phyloP scores from a whole-genome alignment of 1,140 invertebrate genomes.

The Lordiphosa stackelbergi region DNA sequence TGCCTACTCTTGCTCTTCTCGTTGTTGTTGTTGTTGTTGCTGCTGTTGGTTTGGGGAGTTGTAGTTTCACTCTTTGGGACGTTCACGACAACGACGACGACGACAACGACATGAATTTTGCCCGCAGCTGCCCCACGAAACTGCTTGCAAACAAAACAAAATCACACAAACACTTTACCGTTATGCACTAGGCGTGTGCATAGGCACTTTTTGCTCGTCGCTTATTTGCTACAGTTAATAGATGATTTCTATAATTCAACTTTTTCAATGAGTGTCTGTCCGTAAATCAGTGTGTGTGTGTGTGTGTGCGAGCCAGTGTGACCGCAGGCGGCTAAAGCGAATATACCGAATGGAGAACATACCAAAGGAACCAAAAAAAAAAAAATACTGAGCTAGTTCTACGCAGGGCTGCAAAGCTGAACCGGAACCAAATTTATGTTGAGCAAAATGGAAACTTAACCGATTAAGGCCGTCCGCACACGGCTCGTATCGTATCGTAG shows the following conservation, averaged over 20 bases:
- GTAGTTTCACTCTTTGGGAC: constrained; percentile 58
- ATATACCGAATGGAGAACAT: too few species aligned
- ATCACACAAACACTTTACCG: constrained; percentile 24
- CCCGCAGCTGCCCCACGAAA: constrained; percentile 18
- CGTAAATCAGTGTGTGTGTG: too few species aligned
- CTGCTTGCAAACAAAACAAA: constrained; percentile 29
- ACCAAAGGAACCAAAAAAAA: too few species aligned
- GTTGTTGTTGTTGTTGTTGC: constrained; percentile 40
- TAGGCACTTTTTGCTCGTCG: constrained; percentile 46
- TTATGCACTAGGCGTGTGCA: constrained; percentile 35
- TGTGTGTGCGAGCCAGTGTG: too few species aligned
- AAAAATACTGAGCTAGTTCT: too few species aligned
- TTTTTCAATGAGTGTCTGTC: constrained; percentile 53
- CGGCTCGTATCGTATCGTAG: too few species aligned
- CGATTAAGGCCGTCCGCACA: too few species aligned
- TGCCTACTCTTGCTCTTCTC: constrained; percentile 27
- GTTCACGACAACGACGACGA: constrained; percentile 14
- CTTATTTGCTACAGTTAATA: constrained; percentile 33
- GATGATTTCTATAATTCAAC: constrained; percentile 40
- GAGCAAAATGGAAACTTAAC: too few species aligned
- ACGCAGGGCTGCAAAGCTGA: too few species aligned
- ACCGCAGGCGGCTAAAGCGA: too few species aligned
- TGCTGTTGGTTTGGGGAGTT: constrained; percentile 57
- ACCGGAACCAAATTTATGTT: too few species aligned
- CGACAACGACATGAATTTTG: constrained; percentile 25